A percentile compares a stretch with the other conserved stretches of the same genome.
phyloP scores from a whole-genome alignment of 2,888 invertebrate species.

The Andrena marginata region DNA sequence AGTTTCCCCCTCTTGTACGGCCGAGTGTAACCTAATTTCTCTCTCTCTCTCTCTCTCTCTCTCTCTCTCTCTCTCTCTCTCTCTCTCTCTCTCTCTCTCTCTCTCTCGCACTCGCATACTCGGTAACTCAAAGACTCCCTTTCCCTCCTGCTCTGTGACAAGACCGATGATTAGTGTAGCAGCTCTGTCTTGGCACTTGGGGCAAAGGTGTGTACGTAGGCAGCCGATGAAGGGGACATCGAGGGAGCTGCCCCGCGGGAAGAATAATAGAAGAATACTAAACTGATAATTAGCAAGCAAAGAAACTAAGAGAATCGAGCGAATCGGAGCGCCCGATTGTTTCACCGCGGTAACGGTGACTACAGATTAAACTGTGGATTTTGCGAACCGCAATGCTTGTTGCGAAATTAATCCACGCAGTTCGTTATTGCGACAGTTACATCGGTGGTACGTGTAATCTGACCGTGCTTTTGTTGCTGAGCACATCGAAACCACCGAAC shows the following conservation, averaged over 20 bases:
- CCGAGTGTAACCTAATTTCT: slow-evolving; percentile 25
- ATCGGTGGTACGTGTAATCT: slow-evolving; percentile 68
- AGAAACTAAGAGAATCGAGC: background rate
- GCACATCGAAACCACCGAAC: slow-evolving; percentile 73
- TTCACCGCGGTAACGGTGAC: slow-evolving; percentile 58
- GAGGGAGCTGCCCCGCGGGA: background rate
- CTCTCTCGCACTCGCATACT: too few species aligned
- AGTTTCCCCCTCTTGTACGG: slow-evolving; percentile 46
- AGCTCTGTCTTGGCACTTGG: too few species aligned
- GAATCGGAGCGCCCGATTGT: slow-evolving; percentile 44
- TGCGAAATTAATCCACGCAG: slow-evolving; percentile 73
- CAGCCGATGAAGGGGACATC: too few species aligned
- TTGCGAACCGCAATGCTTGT: slow-evolving; percentile 64
- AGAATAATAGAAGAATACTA: background rate
- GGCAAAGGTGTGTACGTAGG: too few species aligned
- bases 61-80: background rate
- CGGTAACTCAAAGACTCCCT: too few species aligned
- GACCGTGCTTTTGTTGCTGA: slow-evolving; percentile 73
- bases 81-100: background rate
- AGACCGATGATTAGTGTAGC: too few species aligned
- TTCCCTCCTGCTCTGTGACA: too few species aligned
- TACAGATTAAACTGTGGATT: slow-evolving; percentile 70
- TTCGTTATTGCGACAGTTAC: slow-evolving; percentile 74
- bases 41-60: background rate
- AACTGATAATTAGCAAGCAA: background rate